phyloP scores from a whole-genome alignment of 2,113 vertebrate species.

The Xyrauchen texanus region DNA sequence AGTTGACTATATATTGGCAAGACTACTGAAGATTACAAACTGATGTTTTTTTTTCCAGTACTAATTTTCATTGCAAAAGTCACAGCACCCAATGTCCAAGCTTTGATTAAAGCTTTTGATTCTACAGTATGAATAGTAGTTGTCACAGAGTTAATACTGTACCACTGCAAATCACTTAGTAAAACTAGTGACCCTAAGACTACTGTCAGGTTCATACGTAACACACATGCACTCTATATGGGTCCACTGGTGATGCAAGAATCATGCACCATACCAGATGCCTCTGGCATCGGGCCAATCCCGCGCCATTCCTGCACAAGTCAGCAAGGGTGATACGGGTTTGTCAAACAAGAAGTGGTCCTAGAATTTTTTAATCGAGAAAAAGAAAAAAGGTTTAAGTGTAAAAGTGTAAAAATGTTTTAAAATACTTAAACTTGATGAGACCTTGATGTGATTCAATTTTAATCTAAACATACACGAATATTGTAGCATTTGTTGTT shows the following conservation, averaged over 20 bases:
- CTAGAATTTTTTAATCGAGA: slow-evolving; percentile 56
- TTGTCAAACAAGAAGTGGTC: slow-evolving; percentile 88
- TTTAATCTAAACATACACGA: too few species aligned
- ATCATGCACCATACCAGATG: slow-evolving; percentile 84
- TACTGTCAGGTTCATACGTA: slow-evolving; percentile 1
- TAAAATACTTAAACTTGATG: too few species aligned
- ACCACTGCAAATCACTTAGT: neutral
- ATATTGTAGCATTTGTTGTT: too few species aligned
- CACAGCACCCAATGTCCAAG: too few species aligned
- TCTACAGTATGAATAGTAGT: too few species aligned
- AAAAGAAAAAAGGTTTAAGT: slow-evolving; percentile 3
- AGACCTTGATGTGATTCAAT: too few species aligned
- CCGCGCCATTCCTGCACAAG: slow-evolving; percentile 73
- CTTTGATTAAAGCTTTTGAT: too few species aligned
- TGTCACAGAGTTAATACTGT: neutral
- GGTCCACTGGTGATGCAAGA: slow-evolving; percentile 27
- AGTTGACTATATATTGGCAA: too few species aligned
- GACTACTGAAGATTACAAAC: too few species aligned
- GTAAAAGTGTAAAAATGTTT: too few species aligned
- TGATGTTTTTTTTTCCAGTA: too few species aligned
- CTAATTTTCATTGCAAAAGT: too few species aligned
- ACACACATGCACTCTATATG: slow-evolving; percentile 30
- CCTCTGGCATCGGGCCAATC: slow-evolving; percentile 75
- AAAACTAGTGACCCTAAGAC: slow-evolving; percentile 1
- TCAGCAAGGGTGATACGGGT: slow-evolving; percentile 83